Conservation (phyloP, 2,797 vertebrate genomes). For the Paratrypauchen microcephalus region DNA sequence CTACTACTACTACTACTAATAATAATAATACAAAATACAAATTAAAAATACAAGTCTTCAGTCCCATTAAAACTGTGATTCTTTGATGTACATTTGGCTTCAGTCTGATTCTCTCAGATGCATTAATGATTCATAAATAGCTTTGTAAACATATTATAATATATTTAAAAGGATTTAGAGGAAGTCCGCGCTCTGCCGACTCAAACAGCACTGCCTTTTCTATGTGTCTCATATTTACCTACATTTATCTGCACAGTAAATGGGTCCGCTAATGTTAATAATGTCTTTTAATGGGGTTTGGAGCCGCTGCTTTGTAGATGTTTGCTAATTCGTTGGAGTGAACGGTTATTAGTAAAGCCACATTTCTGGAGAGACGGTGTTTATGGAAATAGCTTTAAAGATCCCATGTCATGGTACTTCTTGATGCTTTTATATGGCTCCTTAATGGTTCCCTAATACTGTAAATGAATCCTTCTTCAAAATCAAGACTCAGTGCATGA, state of each 20-base stretch:
- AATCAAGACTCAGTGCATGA: no score
- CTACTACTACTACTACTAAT: no score
- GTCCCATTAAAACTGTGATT: constrained; percentile 37
- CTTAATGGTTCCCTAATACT: no score
- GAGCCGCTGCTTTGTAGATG: neutral
- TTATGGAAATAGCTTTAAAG: neutral
- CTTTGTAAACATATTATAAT: constrained; percentile 63
- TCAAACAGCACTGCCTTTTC: constrained; percentile 40
- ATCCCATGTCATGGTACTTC: no score
- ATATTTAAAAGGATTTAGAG: constrained; percentile 52
- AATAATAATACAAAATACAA: no score
- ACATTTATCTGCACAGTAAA: constrained; percentile 39
- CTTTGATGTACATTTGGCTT: constrained; percentile 43
- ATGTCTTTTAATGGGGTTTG: constrained; percentile 18
- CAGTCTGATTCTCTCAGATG: constrained; percentile 53
- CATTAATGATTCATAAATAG: constrained; percentile 64
- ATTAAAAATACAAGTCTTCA: neutral
- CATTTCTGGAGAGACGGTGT: neutral
- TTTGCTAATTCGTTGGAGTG: neutral
- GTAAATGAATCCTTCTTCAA: no score
- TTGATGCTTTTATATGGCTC: no score
- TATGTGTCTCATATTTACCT: constrained; percentile 34
- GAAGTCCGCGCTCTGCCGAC: constrained; percentile 28
- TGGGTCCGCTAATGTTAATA: constrained; percentile 44
- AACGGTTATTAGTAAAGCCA: neutral